These are phyloP conservation scores for Mesorhabditis belari DNA, from an alignment of 2,888 invertebrate species.

Conservation along the genomic window DNA sequence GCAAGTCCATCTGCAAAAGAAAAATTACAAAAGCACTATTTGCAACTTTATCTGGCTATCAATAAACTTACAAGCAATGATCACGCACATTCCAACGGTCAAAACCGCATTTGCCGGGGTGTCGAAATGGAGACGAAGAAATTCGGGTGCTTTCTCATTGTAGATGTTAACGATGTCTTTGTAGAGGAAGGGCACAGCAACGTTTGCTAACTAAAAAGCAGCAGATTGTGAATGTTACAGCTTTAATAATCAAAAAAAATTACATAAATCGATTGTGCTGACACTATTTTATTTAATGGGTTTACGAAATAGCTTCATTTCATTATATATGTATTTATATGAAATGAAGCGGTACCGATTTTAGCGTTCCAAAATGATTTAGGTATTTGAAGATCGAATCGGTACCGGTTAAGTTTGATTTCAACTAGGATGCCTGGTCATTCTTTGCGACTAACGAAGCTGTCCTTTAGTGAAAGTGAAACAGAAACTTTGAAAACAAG, in stretches of 20 bases:
- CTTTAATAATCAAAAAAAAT: not conserved
- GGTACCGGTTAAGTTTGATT: too few species aligned
- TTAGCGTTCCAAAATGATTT: too few species aligned
- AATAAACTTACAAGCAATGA: slow-evolving; percentile 44
- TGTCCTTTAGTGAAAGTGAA: too few species aligned
- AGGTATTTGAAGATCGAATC: too few species aligned
- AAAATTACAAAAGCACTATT: not conserved
- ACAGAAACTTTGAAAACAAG: too few species aligned
- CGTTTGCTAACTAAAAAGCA: slow-evolving; percentile 69
- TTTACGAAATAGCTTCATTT: too few species aligned
- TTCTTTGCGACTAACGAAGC: too few species aligned
- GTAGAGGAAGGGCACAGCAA: slow-evolving; percentile 88
- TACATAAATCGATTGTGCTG: slow-evolving; percentile 1
- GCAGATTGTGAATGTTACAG: too few species aligned
- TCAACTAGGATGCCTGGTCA: too few species aligned
- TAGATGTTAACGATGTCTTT: slow-evolving; percentile 84
- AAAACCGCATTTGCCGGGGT: slow-evolving; percentile 33
- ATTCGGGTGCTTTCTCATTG: slow-evolving; percentile 59
- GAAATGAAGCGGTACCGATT: too few species aligned
- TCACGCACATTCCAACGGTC: slow-evolving; percentile 43
- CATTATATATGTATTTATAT: too few species aligned
- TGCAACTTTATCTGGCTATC: not conserved
- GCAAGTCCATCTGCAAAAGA: slow-evolving; percentile 77
- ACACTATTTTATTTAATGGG: not conserved
- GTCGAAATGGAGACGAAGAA: slow-evolving; percentile 33